Percentiles rank a stretch among this genome's conserved stretches.
phyloP scores from a whole-genome alignment of 2,888 invertebrate genomes.

The Tanytarsus gracilentus region DNA sequence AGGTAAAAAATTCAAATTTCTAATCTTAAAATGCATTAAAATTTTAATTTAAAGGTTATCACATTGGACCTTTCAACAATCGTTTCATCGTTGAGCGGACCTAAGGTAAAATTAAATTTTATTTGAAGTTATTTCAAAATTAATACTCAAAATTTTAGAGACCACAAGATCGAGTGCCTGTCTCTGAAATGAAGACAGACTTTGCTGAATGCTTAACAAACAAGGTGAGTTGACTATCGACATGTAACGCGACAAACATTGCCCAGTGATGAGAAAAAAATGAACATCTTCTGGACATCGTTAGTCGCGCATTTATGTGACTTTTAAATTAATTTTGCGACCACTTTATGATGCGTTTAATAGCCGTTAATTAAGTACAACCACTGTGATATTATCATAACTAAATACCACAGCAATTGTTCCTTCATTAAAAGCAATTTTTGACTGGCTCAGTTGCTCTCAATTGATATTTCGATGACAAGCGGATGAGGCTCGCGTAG shows the following conservation, averaged over 20 bases:
- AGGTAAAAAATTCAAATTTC: conserved; percentile 38
- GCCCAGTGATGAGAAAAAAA: conserved; percentile 42
- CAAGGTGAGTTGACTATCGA: conserved; percentile 57
- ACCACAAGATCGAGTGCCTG: conserved; percentile 91
- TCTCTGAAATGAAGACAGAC: conserved; percentile 81
- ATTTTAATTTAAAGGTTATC: conserved; percentile 51
- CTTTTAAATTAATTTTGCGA: background rate
- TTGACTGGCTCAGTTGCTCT: background rate
- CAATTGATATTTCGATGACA: background rate
- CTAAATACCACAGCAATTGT: conserved; percentile 44
- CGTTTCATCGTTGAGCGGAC: conserved; percentile 91
- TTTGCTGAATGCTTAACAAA: conserved; percentile 74
- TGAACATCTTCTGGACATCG: conserved; percentile 39
- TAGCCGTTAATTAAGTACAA: conserved; percentile 41
- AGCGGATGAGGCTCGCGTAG: background rate
- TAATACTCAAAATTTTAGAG: conserved; percentile 41
- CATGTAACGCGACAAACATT: conserved; percentile 37
- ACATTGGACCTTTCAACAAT: conserved; percentile 80
- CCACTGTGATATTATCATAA: conserved; percentile 41
- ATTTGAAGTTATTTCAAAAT: background rate
- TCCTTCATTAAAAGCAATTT: conserved; percentile 32
- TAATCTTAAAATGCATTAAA: background rate
- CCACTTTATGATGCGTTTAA: background rate
- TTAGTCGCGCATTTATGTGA: conserved; percentile 40
- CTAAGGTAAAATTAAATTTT: conserved; percentile 50